phyloP scores from a whole-genome alignment of 2,113 vertebrate species.

The Tyrannus savana region DNA sequence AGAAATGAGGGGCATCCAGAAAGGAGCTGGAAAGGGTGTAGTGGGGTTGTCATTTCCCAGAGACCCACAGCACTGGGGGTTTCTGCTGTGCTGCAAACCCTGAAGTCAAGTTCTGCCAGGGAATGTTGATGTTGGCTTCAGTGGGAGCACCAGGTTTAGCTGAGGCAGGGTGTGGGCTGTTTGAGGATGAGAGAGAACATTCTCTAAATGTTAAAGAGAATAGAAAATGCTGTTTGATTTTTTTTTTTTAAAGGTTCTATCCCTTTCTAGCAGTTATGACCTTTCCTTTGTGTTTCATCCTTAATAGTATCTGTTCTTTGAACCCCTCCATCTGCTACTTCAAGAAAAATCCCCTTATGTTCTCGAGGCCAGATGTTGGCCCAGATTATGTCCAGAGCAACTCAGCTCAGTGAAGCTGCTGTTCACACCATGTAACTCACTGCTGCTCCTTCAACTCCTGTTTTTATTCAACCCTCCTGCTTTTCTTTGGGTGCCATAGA shows the following conservation, averaged over 20 bases:
- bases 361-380: constrained; percentile 18
- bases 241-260: background rate
- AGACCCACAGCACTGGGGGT: background rate
- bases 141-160: background rate
- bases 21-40: background rate
- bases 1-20: background rate
- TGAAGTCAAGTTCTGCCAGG: background rate
- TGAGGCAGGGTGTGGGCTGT: background rate
- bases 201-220: background rate
- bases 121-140: background rate
- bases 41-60: background rate
- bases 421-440: background rate
- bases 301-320: background rate
- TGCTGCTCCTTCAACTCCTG: background rate
- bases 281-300: background rate
- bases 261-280: background rate
- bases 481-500: background rate
- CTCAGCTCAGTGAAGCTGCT: background rate
- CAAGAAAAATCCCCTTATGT: background rate
- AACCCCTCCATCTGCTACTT: constrained; percentile 27
- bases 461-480: background rate
- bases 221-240: background rate
- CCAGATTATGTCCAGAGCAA: background rate
- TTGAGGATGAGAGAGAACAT: background rate
- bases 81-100: background rate